Evolutionary conservation across 2,797 vertebrate species (phyloP).

Genomic region (Myiotriccus ornatus): DNA sequence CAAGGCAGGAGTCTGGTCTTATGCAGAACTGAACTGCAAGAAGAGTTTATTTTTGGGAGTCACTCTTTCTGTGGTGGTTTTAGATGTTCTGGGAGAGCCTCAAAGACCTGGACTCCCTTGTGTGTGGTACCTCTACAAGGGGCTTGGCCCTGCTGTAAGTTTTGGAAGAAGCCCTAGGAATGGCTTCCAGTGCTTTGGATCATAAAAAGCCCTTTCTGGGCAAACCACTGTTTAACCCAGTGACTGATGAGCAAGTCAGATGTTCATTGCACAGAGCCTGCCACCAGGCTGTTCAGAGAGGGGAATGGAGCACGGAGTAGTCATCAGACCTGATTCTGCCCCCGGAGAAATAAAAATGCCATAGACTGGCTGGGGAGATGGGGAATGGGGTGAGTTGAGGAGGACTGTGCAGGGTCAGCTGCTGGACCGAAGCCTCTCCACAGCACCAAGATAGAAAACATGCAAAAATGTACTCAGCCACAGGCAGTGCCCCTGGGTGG

Average conservation of each 20-base stretch:
- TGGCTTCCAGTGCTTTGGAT: neutral
- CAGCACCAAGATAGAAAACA: neutral
- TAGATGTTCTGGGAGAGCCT: neutral
- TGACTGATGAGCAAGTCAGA: neutral
- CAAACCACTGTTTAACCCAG: neutral
- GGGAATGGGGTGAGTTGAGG: neutral
- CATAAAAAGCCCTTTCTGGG: neutral
- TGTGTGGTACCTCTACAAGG: neutral
- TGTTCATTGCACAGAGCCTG: neutral
- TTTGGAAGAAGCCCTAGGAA: neutral
- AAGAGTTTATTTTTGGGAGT: neutral
- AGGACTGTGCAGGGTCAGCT: neutral
- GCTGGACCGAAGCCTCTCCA: neutral
- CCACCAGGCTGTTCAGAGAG: rapidly evolving
- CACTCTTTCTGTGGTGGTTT: neutral
- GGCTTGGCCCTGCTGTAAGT: neutral
- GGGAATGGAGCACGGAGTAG: neutral
- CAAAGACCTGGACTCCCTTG: neutral
- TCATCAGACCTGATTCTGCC: neutral
- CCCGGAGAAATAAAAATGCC: neutral
- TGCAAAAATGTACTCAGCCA: neutral
- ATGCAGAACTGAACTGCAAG: neutral
- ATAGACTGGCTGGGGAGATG: neutral
- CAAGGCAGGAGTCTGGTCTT: neutral
- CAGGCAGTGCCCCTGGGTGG: neutral